phyloP scores from a whole-genome alignment of 2,797 vertebrate species.

The Cynodonichthys magdalenae region DNA sequence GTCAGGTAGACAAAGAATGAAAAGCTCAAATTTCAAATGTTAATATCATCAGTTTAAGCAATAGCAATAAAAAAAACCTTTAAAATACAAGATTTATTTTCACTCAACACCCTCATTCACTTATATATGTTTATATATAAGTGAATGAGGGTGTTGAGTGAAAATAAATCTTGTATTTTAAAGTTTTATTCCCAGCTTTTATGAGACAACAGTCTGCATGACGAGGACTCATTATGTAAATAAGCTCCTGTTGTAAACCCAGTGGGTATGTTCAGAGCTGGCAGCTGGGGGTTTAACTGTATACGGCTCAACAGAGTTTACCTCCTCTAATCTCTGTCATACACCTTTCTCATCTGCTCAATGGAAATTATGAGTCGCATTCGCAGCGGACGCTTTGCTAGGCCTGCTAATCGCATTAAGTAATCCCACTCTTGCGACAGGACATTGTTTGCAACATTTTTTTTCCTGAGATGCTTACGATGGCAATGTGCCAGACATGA shows the following conservation, averaged over 20 bases:
- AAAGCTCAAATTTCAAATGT: not conserved
- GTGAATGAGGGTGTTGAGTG: too few relatives aligned
- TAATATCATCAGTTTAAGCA: not conserved
- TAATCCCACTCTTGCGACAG: conserved; percentile 69
- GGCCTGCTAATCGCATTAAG: conserved; percentile 75
- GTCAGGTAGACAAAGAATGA: too few relatives aligned
- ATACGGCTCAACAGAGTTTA: conserved; percentile 58
- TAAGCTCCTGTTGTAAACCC: conserved; percentile 27
- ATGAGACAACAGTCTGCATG: not conserved
- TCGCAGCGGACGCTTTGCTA: conserved; percentile 61
- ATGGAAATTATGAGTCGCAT: conserved; percentile 75
- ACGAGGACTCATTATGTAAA: conserved; percentile 27
- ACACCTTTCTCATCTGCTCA: conserved; percentile 70
- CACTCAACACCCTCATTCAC: too few relatives aligned
- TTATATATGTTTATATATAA: too few relatives aligned
- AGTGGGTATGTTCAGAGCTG: conserved; percentile 24
- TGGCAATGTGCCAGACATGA: conserved; percentile 48
- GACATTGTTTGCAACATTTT: conserved; percentile 59
- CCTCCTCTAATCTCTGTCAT: conserved; percentile 75
- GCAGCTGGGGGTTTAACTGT: conserved; percentile 15
- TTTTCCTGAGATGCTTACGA: conserved; percentile 57
- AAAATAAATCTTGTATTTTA: not conserved
- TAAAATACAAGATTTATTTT: too few relatives aligned
- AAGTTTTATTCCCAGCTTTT: not conserved
- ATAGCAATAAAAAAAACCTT: not conserved